phyloP scores from a whole-genome alignment of 2,113 vertebrate genomes.

The Atrichornis clamosus region DNA sequence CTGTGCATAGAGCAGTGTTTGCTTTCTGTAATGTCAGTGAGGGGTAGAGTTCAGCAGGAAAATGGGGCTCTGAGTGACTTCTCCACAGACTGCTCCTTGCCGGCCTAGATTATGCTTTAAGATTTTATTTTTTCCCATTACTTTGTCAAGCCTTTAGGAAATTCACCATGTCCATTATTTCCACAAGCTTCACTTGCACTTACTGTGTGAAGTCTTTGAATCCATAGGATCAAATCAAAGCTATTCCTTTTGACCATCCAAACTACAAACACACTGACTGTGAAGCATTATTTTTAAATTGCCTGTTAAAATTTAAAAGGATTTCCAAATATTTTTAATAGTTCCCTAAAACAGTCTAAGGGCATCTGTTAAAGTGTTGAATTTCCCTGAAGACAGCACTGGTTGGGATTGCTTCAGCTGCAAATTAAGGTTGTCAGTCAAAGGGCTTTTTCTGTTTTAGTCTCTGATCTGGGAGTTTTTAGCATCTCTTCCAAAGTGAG shows the following conservation, averaged over 20 bases:
- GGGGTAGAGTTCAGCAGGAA: background rate
- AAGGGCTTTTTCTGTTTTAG: background rate
- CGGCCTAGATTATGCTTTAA: background rate
- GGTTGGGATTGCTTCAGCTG: slow-evolving; percentile 1
- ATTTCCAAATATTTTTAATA: background rate
- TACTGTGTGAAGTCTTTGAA: background rate
- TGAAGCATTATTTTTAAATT: background rate
- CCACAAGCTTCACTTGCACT: background rate
- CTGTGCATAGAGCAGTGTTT: background rate
- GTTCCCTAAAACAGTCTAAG: background rate
- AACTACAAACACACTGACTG: background rate
- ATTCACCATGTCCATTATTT: background rate
- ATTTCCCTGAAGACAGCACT: background rate
- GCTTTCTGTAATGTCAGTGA: background rate
- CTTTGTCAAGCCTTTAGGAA: background rate
- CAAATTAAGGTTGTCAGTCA: slow-evolving; percentile 5
- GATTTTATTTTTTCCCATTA: background rate
- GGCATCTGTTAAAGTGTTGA: slow-evolving; percentile 5
- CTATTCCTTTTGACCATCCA: background rate
- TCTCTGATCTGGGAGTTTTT: slow-evolving; percentile 14
- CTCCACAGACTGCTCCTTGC: background rate
- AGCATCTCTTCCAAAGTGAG: background rate
- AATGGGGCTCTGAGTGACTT: background rate
- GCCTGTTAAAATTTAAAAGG: background rate
- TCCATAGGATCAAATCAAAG: background rate